phyloP scores from a whole-genome alignment of 2,888 invertebrate genomes.

The Perdita meconis region DNA sequence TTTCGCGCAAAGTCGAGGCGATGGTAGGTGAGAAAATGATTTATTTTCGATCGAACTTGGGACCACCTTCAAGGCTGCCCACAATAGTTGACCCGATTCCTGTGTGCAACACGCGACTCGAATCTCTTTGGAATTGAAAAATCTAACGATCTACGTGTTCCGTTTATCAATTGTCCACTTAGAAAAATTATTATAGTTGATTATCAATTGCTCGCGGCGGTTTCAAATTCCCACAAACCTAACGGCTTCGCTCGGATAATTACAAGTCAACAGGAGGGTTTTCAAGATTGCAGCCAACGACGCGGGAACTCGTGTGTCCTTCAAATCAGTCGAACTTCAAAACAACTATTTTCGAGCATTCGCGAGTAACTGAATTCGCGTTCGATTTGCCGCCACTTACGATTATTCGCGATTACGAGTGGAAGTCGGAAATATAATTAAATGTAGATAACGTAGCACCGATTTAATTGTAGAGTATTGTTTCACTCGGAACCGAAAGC shows the following conservation, averaged over 20 bases:
- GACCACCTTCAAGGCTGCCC: slow-evolving; percentile 28
- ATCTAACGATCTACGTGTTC: neutral
- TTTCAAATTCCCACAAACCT: too few relatives aligned
- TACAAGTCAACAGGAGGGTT: neutral
- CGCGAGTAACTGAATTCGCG: too few relatives aligned
- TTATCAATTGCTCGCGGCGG: too few relatives aligned
- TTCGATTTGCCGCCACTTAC: too few relatives aligned
- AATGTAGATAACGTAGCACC: neutral
- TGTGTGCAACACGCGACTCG: neutral
- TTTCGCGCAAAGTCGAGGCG: slow-evolving; percentile 1
- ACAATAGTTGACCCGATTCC: slow-evolving; percentile 28
- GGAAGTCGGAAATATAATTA: neutral
- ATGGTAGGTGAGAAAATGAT: neutral
- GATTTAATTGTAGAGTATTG: slow-evolving; percentile 5
- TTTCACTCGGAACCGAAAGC: neutral
- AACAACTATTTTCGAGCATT: too few relatives aligned
- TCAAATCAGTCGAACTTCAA: too few relatives aligned
- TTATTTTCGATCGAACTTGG: slow-evolving; percentile 37
- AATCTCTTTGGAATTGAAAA: slow-evolving; percentile 1
- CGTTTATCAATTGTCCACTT: neutral
- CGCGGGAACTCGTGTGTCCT: neutral
- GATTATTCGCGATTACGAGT: neutral
- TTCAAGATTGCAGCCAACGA: neutral
- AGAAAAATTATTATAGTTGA: neutral
- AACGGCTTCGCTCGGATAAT: too few relatives aligned